These are phyloP conservation scores for Saturnia pavonia DNA, from an alignment of 2,888 invertebrate species.

Conservation along the genomic window DNA sequence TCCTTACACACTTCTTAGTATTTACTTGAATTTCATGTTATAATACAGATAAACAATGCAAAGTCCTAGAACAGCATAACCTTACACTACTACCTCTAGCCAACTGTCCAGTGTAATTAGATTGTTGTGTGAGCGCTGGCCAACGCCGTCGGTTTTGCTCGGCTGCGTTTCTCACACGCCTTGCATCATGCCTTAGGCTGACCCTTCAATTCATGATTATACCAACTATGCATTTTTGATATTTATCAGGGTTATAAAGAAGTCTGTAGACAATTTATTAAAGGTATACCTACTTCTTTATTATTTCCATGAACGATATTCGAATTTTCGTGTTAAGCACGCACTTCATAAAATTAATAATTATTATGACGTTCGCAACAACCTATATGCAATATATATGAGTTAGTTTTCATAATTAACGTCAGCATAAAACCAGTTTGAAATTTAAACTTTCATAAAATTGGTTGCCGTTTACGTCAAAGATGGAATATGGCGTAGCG, in stretches of 20 bases:
- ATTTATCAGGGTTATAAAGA: background rate
- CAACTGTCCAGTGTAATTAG: constrained; percentile 65
- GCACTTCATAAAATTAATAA: background rate
- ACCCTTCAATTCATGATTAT: constrained; percentile 48
- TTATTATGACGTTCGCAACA: too few species aligned
- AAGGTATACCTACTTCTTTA: background rate
- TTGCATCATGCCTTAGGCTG: constrained; percentile 38
- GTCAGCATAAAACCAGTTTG: constrained; percentile 31
- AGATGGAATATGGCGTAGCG: constrained; percentile 26
- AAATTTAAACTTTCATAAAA: constrained; percentile 24
- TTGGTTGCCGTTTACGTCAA: constrained; percentile 34
- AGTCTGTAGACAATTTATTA: background rate
- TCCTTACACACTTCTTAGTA: constrained; percentile 1
- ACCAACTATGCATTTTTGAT: constrained; percentile 34
- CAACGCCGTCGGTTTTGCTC: constrained; percentile 52
- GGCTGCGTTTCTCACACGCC: constrained; percentile 58
- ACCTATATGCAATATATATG: background rate
- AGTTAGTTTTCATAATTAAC: constrained; percentile 28
- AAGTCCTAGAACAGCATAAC: constrained; percentile 35
- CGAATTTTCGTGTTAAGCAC: background rate
- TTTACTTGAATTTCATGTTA: background rate
- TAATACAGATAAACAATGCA: constrained; percentile 16
- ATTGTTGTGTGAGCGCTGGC: constrained; percentile 53
- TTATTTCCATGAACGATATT: background rate
- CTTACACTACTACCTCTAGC: constrained; percentile 62